phyloP scores from a whole-genome alignment of 2,797 vertebrate species.

The Sebastiscus albofasciatus region DNA sequence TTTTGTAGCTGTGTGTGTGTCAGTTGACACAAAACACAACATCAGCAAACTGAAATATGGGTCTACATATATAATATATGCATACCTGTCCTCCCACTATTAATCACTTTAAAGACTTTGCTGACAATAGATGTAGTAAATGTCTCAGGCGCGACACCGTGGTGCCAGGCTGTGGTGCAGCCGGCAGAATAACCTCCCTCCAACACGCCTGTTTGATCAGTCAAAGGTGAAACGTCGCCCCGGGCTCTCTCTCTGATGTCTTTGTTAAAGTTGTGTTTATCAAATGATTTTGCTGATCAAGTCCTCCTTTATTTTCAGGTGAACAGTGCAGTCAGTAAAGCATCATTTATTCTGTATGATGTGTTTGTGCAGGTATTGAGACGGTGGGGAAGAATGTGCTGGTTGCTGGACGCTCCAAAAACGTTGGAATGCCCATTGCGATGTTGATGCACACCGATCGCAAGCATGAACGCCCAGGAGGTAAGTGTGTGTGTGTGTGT shows the following conservation, averaged over 20 bases:
- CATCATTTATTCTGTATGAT: background rate
- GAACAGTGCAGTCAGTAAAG: background rate
- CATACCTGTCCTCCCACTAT: background rate
- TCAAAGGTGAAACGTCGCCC: background rate
- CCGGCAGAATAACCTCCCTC: background rate
- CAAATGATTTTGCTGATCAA: background rate
- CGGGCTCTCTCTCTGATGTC: background rate
- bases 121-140: background rate
- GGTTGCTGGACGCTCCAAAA: constrained; percentile 93
- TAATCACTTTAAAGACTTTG: background rate
- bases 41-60: background rate
- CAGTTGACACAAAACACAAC: background rate
- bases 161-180: constrained; percentile 16
- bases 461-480: constrained; percentile 90
- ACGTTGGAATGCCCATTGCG: constrained; percentile 94
- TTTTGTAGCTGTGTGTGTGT: background rate
- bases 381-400: constrained; percentile 92
- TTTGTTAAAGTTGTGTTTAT: background rate
- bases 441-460: constrained; percentile 92
- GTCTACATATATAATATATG: no score
- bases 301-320: background rate
- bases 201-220: constrained; percentile 3
- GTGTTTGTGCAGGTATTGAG: constrained; percentile 67
- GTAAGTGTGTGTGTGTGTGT: constrained; percentile 77
- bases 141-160: background rate